Evolutionary conservation across 2,797 vertebrate genomes (phyloP).

Genomic region (Otus scops): DNA sequence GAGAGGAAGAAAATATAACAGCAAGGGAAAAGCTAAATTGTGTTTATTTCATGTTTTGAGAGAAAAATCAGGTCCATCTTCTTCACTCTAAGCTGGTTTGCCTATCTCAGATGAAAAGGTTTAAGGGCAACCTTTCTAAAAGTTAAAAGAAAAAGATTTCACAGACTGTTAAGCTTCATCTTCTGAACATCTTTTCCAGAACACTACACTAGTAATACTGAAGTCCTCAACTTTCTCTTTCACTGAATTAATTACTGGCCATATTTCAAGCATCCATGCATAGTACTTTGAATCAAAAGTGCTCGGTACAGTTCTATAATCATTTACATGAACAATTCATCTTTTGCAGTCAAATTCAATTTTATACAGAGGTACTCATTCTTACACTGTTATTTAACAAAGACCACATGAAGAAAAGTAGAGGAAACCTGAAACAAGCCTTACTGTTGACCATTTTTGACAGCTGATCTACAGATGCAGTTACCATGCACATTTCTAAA

Average conservation of each 20-base stretch:
- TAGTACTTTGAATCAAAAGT: background rate
- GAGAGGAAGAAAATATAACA: fast-evolving
- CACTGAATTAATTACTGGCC: background rate
- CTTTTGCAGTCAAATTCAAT: background rate
- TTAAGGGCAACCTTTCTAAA: slow-evolving; percentile 3
- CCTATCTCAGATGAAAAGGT: background rate
- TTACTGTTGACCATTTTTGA: background rate
- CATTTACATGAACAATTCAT: background rate
- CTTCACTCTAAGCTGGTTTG: background rate
- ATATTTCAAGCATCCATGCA: slow-evolving; percentile 4
- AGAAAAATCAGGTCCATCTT: background rate
- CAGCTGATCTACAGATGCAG: background rate
- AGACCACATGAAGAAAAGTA: background rate
- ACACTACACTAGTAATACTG: background rate
- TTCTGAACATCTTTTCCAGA: slow-evolving; percentile 20
- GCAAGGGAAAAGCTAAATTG: background rate
- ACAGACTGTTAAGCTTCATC: slow-evolving; percentile 14
- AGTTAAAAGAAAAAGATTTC: slow-evolving; percentile 18
- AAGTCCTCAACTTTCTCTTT: background rate
- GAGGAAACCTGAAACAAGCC: background rate
- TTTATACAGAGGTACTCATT: background rate
- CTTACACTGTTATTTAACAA: background rate
- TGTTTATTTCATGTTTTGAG: background rate
- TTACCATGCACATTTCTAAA: background rate
- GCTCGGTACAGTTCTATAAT: background rate